A percentile compares a stretch with the other conserved stretches of the same genome.
Conservation (phyloP, 1,140 invertebrate species). For the Drosophila malerkotliana region DNA sequence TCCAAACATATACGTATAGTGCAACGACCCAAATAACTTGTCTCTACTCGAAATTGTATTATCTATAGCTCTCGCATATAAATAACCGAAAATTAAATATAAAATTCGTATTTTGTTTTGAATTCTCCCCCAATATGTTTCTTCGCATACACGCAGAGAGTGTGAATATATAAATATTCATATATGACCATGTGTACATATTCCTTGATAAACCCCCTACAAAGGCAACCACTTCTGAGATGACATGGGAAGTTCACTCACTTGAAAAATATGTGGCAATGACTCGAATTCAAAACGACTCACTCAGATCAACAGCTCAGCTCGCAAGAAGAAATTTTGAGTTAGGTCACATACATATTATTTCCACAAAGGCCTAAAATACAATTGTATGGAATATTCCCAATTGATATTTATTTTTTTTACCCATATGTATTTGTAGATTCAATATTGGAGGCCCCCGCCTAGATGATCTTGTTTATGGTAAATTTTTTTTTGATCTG, state of each 20-base stretch:
- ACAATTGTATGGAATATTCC: background rate
- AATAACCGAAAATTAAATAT: slow-evolving; percentile 1
- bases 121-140: slow-evolving; percentile 1
- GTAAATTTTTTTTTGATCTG: no score
- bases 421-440: background rate
- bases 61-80: background rate
- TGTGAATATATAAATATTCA: background rate
- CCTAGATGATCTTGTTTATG: background rate
- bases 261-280: background rate
- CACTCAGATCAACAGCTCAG: background rate
- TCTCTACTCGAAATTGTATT: background rate
- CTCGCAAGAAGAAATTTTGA: background rate
- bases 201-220: background rate
- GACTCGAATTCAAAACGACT: background rate
- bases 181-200: background rate
- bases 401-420: background rate
- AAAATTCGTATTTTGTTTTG: background rate
- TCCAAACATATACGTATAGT: background rate
- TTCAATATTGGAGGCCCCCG: background rate
- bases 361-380: background rate
- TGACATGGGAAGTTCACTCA: background rate
- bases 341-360: background rate
- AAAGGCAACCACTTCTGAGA: background rate
- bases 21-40: slow-evolving; percentile 1
- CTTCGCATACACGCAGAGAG: background rate